Percentiles rank a stretch among this genome's conserved stretches.
Conservation (phyloP, 2,797 vertebrate species). For the Siniperca undulata region DNA sequence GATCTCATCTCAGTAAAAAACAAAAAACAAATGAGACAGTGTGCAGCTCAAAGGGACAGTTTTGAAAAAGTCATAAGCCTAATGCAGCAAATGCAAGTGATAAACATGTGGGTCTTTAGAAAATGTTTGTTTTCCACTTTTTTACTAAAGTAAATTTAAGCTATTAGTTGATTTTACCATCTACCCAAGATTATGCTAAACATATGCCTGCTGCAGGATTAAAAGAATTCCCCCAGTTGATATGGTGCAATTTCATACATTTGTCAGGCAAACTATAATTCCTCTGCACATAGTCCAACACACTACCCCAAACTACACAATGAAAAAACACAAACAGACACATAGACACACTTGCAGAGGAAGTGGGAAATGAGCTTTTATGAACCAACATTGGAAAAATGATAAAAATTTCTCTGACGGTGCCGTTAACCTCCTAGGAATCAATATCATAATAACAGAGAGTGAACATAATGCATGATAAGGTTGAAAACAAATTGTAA, state of each 20-base stretch:
- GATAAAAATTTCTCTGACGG: conserved; percentile 77
- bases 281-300: conserved; percentile 5
- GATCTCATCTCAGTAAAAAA: conserved; percentile 35
- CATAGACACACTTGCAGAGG: conserved; percentile 54
- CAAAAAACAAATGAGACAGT: conserved; percentile 33
- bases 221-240: neutral
- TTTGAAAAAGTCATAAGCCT: conserved; percentile 3
- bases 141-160: conserved; percentile 9
- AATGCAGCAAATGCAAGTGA: conserved; percentile 11
- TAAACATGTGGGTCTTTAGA: neutral
- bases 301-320: conserved; percentile 7
- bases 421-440: conserved; percentile 77
- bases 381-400: conserved; percentile 79
- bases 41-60: conserved; percentile 13
- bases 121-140: neutral
- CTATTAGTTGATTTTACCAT: neutral
- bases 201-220: conserved; percentile 1
- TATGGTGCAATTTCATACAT: conserved; percentile 3
- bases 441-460: conserved; percentile 83
- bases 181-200: neutral
- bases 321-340: conserved; percentile 26
- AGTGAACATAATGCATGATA: conserved; percentile 78
- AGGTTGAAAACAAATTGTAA: conserved; percentile 82
- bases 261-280: conserved; percentile 13
- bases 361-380: conserved; percentile 79